A percentile compares a stretch with the other conserved stretches of the same genome.
Evolutionary conservation across 35 echinoderm and acorn worm species (phyloP).

Genomic region (Strongylocentrotus purpuratus): DNA sequence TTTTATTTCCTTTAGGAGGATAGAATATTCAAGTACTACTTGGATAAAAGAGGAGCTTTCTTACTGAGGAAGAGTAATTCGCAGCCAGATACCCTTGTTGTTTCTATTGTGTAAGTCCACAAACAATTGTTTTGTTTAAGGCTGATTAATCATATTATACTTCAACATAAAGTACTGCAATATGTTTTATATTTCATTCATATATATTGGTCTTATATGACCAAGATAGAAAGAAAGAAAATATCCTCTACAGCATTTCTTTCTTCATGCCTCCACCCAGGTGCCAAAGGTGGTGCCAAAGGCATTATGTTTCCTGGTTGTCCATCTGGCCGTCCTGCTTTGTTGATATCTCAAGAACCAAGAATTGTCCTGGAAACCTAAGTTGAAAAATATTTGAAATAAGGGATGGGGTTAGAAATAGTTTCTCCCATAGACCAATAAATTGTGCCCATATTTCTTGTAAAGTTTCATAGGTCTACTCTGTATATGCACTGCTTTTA

Average conservation of each 20-base stretch:
- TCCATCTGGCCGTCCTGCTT: too few species aligned
- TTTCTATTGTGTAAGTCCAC: conserved; percentile 64
- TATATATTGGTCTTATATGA: background rate
- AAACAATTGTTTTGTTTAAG: background rate
- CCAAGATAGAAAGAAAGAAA: too few species aligned
- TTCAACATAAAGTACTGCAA: background rate
- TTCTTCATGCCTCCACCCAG: background rate
- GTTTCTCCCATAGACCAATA: too few species aligned
- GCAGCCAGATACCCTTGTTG: conserved; percentile 47
- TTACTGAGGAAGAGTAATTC: conserved; percentile 60
- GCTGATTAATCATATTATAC: background rate
- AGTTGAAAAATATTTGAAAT: too few species aligned
- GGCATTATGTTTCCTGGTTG: background rate
- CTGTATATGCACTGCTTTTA: too few species aligned
- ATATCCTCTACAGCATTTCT: background rate
- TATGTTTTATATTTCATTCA: background rate
- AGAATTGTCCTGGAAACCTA: too few species aligned
- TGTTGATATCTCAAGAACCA: too few species aligned
- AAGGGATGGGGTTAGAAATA: too few species aligned
- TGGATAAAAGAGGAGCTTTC: conserved; percentile 56
- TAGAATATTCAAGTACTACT: conserved; percentile 56
- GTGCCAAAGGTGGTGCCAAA: background rate
- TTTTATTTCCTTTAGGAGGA: conserved; percentile 45
- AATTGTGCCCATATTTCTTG: too few species aligned
- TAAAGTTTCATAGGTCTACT: too few species aligned